A percentile compares a stretch with the other conserved stretches of the same genome.
These are phyloP conservation scores for Apostichopus leukothele DNA, from an alignment of 53 echinoderm and acorn worm species.

Conservation along the genomic window DNA sequence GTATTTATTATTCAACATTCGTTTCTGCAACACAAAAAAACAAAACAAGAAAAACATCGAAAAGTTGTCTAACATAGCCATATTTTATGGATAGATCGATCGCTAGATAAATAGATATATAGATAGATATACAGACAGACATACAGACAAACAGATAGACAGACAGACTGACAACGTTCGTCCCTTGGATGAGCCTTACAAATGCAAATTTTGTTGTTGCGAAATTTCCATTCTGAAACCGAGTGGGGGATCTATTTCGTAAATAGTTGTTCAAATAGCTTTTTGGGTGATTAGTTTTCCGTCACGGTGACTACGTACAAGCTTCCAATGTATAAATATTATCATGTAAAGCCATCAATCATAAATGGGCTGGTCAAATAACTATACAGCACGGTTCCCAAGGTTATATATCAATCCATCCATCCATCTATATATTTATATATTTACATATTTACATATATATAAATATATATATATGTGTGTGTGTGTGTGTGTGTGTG, in stretches of 20 bases:
- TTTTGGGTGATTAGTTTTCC: constrained; percentile 37
- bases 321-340: background rate
- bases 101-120: no score
- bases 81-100: no score
- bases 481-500: background rate
- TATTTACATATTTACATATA: background rate
- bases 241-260: constrained; percentile 13
- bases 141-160: no score
- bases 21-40: no score
- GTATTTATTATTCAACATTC: no score
- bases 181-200: background rate
- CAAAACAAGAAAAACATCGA: no score
- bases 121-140: no score
- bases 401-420: no score
- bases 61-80: no score
- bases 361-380: background rate
- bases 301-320: constrained; percentile 39
- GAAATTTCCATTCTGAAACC: background rate
- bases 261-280: constrained; percentile 23
- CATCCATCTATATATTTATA: background rate
- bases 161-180: background rate
- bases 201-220: background rate
- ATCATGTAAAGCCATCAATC: background rate
- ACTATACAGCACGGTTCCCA: background rate
- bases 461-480: background rate